Evolutionary conservation across 2,797 vertebrate genomes (phyloP).

Genomic region (Diplodus sargus): DNA sequence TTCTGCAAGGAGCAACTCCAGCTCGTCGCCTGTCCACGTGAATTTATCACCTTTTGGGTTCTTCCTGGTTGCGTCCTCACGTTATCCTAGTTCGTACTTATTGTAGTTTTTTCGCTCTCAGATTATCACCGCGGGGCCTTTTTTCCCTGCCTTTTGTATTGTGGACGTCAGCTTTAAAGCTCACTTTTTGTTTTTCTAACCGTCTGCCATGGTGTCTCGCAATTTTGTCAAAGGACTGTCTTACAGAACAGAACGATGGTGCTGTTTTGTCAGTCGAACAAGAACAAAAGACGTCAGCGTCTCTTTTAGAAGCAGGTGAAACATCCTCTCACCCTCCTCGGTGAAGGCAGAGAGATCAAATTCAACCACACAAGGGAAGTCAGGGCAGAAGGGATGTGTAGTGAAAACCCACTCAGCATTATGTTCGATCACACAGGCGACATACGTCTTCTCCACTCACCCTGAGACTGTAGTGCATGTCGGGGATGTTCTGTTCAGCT

Average conservation of each 20-base stretch:
- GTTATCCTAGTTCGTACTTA: too few relatives aligned
- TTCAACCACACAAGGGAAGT: neutral
- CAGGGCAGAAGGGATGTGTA: neutral
- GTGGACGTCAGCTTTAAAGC: too few relatives aligned
- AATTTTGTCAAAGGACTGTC: too few relatives aligned
- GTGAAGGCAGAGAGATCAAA: neutral
- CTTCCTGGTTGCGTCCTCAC: too few relatives aligned
- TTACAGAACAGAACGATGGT: neutral
- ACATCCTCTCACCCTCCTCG: neutral
- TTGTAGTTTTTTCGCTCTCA: too few relatives aligned
- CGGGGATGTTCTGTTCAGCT: slow-evolving; percentile 78
- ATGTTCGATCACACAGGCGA: neutral
- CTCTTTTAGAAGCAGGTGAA: neutral
- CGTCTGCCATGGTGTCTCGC: too few relatives aligned
- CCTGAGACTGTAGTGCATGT: slow-evolving; percentile 89
- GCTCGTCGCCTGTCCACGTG: too few relatives aligned
- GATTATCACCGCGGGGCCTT: too few relatives aligned
- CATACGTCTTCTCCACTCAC: slow-evolving; percentile 71
- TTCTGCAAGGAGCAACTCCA: too few relatives aligned
- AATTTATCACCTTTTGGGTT: too few relatives aligned
- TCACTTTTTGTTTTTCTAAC: too few relatives aligned
- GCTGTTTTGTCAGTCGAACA: neutral
- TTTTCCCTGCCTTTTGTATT: too few relatives aligned
- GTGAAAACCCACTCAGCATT: neutral
- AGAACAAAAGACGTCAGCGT: neutral